Evolutionary conservation across 2,113 vertebrate genomes (phyloP).

Genomic region (Tetrao urogallus): DNA sequence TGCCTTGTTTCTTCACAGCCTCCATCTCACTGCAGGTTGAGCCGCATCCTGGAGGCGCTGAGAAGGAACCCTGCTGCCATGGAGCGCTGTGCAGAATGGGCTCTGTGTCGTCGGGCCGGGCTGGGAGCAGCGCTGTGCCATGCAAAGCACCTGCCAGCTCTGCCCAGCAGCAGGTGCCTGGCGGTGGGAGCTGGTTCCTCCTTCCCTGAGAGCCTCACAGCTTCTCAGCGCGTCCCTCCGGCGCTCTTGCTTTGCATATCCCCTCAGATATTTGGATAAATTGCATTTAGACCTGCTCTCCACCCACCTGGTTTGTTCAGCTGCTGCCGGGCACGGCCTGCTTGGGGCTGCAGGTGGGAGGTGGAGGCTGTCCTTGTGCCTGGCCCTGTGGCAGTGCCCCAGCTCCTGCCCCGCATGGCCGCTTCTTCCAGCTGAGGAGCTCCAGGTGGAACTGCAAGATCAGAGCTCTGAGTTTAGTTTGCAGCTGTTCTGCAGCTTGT

Average conservation of each 20-base stretch:
- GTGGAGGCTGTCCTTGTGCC: neutral
- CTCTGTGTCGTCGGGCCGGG: neutral
- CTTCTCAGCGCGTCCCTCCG: neutral
- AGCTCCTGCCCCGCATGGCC: neutral
- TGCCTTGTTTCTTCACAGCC: neutral
- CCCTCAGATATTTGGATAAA: neutral
- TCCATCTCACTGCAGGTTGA: accelerated
- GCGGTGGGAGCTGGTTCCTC: neutral
- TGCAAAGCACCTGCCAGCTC: neutral
- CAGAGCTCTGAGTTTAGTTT: neutral
- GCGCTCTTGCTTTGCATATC: neutral
- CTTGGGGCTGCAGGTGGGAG: neutral
- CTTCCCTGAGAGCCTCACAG: neutral
- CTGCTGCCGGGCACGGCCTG: neutral
- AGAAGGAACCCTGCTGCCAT: accelerated
- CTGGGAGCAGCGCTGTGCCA: neutral
- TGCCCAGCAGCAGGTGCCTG: neutral
- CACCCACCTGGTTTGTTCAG: neutral
- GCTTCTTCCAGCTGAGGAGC: neutral
- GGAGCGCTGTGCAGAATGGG: accelerated
- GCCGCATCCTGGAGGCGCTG: accelerated
- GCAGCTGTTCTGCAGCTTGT: neutral
- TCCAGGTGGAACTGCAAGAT: neutral
- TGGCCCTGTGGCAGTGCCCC: neutral
- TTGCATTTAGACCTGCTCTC: neutral